Base-by-base conservation (phyloP, 23 tunicate genomes). In the Diplosoma virens region DNA sequence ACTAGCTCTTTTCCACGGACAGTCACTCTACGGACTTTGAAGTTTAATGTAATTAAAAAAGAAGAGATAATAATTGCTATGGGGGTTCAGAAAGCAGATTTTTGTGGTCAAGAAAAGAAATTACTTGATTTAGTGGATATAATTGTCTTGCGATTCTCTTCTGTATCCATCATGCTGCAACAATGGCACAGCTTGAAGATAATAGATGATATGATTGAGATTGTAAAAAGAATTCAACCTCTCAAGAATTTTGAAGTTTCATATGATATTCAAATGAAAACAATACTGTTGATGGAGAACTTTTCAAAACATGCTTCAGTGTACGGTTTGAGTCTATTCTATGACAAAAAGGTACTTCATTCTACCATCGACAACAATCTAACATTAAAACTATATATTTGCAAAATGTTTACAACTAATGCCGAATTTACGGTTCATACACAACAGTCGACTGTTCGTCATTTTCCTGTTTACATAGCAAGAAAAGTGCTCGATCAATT, bases 231-330 rank as follows among this genome's bases (percentile, higher is more conserved):
- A 18, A 65, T 61, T 11, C 48, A 78, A 41, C 32, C 56, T 2
- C 41, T 65, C 22, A 26, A 1, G 17, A 27, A 41, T 26, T 3
- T 78, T 47, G 29, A 78, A 25, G 31, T 36, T 30, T 18, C 54
- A 18, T 80, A 26, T 25, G 84, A 67, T n/a, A 22, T 80, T 1
- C 84, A 80, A 67, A 67, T 68, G 84, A 68, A 68, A 34, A 26
- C 61, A 53, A 17, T 67, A 3, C 23, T 80, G 33, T 35, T 80
- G 1, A 56, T 68, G 26, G 84, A 80, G 4, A 33, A 80, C 54
- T 80, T 54, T 30, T 21, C 56, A 20, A 48, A 52, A 32, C 66
- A 52, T 1, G 17, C 9, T 0, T 24, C 48, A 1, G 16, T 32
- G 21, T 66, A 37, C 5, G 84, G 84, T 22, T 17, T 56, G 55